phyloP scores from a whole-genome alignment of 2,797 vertebrate genomes.

The Falco naumanni region DNA sequence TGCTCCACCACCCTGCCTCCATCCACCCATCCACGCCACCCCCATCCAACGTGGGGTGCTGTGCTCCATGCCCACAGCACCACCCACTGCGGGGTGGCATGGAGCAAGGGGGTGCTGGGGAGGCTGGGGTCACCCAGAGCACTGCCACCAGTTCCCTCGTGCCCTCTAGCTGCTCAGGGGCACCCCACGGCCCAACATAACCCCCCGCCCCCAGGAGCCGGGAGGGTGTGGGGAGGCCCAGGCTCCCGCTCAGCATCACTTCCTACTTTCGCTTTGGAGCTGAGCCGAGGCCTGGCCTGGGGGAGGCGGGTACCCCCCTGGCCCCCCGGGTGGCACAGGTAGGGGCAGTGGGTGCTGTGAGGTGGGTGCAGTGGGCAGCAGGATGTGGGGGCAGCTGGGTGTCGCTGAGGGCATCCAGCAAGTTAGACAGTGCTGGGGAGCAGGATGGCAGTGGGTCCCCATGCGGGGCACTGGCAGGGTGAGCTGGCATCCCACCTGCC shows the following conservation, averaged over 20 bases:
- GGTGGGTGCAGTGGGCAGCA: accelerated
- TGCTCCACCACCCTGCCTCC: accelerated
- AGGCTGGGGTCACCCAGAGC: accelerated
- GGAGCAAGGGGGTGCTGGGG: background rate
- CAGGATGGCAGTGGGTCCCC: accelerated
- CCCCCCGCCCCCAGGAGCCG: background rate
- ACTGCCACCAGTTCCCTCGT: background rate
- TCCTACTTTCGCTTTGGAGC: constrained; percentile 61
- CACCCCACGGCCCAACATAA: background rate
- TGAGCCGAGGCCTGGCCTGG: background rate
- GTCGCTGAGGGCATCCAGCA: background rate
- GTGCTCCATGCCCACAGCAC: background rate
- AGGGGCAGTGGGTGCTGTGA: accelerated
- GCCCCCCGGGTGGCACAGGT: background rate
- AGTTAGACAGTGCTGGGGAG: background rate
- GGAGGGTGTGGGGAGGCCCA: background rate
- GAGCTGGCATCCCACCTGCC: background rate
- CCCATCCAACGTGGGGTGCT: accelerated
- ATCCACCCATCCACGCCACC: no score
- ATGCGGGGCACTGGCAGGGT: no score
- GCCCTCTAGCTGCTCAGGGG: background rate
- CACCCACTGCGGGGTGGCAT: accelerated
- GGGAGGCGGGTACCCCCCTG: background rate
- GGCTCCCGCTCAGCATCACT: constrained; percentile 10
- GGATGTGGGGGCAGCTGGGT: background rate